Base-by-base conservation (phyloP, 2,888 invertebrate genomes). In the Drosophila ezoana region DNA sequence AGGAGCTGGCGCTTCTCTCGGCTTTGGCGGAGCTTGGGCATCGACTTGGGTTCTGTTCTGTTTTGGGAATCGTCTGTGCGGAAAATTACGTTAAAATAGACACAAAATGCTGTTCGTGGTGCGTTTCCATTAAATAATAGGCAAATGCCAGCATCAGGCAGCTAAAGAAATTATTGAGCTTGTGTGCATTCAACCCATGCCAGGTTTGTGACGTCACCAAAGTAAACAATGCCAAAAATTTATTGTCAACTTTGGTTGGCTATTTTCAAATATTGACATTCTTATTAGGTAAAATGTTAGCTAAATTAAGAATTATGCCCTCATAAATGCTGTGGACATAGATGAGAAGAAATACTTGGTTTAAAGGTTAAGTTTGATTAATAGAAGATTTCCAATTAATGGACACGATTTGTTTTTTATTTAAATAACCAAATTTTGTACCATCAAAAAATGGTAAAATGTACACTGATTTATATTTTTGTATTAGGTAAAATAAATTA, bases 21-120 rank as follows among this genome's bases (percentile, higher is more conserved):
- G 45, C n/a, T 28, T 38, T 51, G 20, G 13, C 35, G 8, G 37
- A 48, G 16, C 52, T 33, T 18, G 45, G 61, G 44, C 35, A 18
- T 33, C 35, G 54, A 59, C 59, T 63, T 61, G 44, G 43, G 18
- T 33, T 43, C 33, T 49, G 32, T 58, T 54, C 37, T 49, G 32
- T 58, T 54, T 32, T 38, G 58, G 66, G 69, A 81, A 72, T 41
- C 83, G 70, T 73, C 87, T 82, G 78, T 67, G 81, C 81, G 88
- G 81, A 88, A 89, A 88, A 89, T 89, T 83, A 76, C 75, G 76
- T 84, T 83, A 78, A 87, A 89, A 89, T 86, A 89, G 89, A 86
- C 82, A 79, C 80, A 74, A 82, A 88, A 84, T 76, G 74, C 59
- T 81, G 75, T 82, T 87, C 81, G 76, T 80, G 84, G 65, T 61